Evolutionary conservation across 2,113 vertebrate genomes (phyloP), one percentile per base, ranked within the genome.

Genomic region (Hemicordylus capensis): DNA sequence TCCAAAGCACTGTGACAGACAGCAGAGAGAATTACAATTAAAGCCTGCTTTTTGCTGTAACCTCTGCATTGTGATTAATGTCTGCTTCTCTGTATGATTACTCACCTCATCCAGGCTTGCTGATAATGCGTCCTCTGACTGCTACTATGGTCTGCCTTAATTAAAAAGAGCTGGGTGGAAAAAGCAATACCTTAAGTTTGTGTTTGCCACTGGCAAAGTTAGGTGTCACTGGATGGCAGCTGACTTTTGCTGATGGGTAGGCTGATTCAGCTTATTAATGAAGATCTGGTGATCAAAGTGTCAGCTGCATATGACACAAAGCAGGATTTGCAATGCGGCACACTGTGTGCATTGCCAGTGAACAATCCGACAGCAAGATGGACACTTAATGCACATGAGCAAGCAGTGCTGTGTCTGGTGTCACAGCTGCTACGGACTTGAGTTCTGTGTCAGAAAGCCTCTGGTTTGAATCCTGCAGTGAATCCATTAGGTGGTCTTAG

Each of bases 61-160:
- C 3, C 1, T 85, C 80, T 77, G 17, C 59, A 31, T 28, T 48
- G 74, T 86, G 26, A 39, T 70, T 70, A 3, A 17, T 48, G 69
- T 4, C 0, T 51, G 77, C 2, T 48, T 48, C 20, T 3, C 3
- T 63, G 72, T 44, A 87, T 63, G 64, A 81, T 69, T 86, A 79
- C 80, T 85, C 85, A 78, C 66, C 87, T 83, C 84, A 31, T 75
- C 76, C 66, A 42, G 48, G 51, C 34, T 67, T 1, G 39, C 37
- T 34, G 48, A 31, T 78, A 58, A 89, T 79, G 79, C 51, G 7
- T 77, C 56, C 39, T 89, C 87, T 6, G 12, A 54, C 79, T 54
- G 74, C 31, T 5, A 54, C 24, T 85, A 48, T 73, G 75, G 88
- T 77, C 91, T 70, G 85, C 90, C 86, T 84, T 92, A 88, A 92